Evolutionary conservation across 2,113 vertebrate genomes (phyloP).

Genomic region (Melanocharis versteri): DNA sequence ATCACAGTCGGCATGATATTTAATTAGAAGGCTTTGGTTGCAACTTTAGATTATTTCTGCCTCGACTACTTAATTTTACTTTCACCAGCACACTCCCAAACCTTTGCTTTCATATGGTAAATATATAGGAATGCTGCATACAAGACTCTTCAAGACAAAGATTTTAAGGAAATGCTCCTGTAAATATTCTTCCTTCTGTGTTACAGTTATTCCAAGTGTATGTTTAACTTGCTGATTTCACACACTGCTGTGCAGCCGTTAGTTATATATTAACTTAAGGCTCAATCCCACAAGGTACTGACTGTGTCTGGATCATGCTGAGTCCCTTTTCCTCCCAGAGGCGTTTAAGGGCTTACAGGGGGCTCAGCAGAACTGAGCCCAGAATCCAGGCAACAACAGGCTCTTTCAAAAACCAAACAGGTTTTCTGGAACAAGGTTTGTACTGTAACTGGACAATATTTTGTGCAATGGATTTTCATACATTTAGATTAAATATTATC

Average conservation of each 20-base stretch:
- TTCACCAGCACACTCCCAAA: background rate
- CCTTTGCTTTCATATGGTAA: background rate
- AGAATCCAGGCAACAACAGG: background rate
- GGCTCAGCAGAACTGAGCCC: background rate
- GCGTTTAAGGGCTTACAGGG: background rate
- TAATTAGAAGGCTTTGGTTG: background rate
- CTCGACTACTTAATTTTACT: background rate
- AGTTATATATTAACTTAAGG: constrained; percentile 74
- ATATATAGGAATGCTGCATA: background rate
- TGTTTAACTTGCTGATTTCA: constrained; percentile 67
- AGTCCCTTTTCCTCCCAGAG: background rate
- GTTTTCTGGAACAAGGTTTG: constrained; percentile 60
- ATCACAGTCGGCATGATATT: background rate
- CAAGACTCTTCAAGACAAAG: background rate
- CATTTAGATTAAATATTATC: background rate
- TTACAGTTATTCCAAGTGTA: constrained; percentile 49
- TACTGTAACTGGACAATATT: background rate
- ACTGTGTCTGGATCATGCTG: background rate
- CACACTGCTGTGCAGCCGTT: constrained; percentile 27
- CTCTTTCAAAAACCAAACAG: background rate
- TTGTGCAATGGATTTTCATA: constrained; percentile 15
- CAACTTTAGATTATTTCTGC: background rate
- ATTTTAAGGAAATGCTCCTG: background rate
- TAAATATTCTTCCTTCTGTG: background rate
- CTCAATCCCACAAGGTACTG: background rate